Conservation (phyloP, 2,888 invertebrate genomes). For the Argynnis bischoffii region DNA sequence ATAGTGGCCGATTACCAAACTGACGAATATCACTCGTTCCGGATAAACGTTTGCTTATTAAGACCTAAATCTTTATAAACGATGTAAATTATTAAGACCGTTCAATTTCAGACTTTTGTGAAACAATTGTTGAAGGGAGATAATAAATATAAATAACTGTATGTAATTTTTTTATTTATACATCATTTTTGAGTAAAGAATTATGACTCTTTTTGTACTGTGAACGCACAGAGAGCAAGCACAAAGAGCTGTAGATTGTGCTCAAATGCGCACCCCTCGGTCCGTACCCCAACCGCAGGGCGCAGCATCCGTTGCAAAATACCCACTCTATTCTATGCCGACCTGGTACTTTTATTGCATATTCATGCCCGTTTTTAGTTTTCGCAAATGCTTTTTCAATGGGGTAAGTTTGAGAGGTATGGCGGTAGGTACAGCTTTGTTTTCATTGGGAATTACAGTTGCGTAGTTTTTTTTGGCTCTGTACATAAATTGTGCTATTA, state of each 20-base stretch:
- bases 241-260: slow-evolving; percentile 21
- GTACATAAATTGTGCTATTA: too few species aligned
- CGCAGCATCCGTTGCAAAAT: slow-evolving; percentile 75
- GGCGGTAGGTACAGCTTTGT: neutral
- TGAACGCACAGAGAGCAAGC: neutral
- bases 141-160: neutral
- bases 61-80: slow-evolving; percentile 30
- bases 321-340: slow-evolving; percentile 56
- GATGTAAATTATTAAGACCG: slow-evolving; percentile 27
- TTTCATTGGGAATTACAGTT: neutral
- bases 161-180: neutral
- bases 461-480: too few species aligned
- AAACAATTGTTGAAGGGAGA: neutral
- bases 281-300: slow-evolving; percentile 64
- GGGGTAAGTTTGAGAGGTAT: neutral
- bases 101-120: slow-evolving; percentile 29
- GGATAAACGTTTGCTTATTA: slow-evolving; percentile 18
- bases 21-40: slow-evolving; percentile 1
- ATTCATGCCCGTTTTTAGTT: slow-evolving; percentile 64
- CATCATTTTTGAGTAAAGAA: slow-evolving; percentile 1
- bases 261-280: slow-evolving; percentile 35
- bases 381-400: slow-evolving; percentile 57
- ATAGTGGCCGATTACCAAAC: neutral
- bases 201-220: slow-evolving; percentile 1
- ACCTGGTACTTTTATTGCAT: slow-evolving; percentile 80